A percentile compares a stretch with the other conserved stretches of the same genome.
phyloP scores from a whole-genome alignment of 2,888 invertebrate species.

The Gortyna flavago region DNA sequence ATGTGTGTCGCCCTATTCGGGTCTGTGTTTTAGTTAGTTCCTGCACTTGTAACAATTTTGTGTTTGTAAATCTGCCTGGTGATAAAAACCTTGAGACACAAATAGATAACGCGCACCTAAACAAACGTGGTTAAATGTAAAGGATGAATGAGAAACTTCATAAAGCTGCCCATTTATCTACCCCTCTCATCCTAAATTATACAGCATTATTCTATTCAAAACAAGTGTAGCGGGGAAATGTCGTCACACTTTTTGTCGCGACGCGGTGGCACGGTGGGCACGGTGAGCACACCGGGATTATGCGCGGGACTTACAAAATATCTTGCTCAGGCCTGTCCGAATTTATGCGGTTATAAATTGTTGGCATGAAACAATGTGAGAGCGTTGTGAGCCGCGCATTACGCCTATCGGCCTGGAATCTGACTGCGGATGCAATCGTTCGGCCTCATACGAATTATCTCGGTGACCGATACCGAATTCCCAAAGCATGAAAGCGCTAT shows the following conservation, averaged over 20 bases:
- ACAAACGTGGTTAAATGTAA: constrained; percentile 66
- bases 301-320: constrained; percentile 72
- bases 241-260: constrained; percentile 73
- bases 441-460: constrained; percentile 80
- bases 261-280: constrained; percentile 46
- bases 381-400: constrained; percentile 66
- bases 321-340: constrained; percentile 71
- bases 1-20: constrained; percentile 17
- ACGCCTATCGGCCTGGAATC: constrained; percentile 75
- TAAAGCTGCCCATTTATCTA: constrained; percentile 68
- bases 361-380: constrained; percentile 76
- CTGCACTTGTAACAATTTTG: constrained; percentile 12
- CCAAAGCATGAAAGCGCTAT: constrained; percentile 76
- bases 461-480: constrained; percentile 74
- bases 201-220: constrained; percentile 71
- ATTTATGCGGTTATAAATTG: constrained; percentile 80
- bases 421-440: constrained; percentile 79
- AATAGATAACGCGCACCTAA: constrained; percentile 61
- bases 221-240: constrained; percentile 70
- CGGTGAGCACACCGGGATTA: constrained; percentile 65
- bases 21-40: constrained; percentile 25
- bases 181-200: constrained; percentile 72
- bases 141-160: constrained; percentile 62
- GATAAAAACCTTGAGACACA: constrained; percentile 27
- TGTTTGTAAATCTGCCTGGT: constrained; percentile 11